A percentile compares a stretch with the other conserved stretches of the same genome.
phyloP scores from a whole-genome alignment of 2,888 invertebrate species.

The Epicampocera succincta region DNA sequence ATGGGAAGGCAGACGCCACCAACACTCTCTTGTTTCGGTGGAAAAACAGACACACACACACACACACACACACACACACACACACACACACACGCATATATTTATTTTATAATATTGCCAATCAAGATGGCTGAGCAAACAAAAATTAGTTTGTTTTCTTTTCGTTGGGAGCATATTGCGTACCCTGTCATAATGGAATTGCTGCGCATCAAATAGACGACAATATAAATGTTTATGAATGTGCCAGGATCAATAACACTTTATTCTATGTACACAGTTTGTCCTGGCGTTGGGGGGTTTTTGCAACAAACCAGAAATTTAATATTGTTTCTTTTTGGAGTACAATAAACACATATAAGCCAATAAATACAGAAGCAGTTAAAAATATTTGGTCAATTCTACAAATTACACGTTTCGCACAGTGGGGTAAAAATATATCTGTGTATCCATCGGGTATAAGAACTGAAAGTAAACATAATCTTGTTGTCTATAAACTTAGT shows the following conservation, averaged over 20 bases:
- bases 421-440: slow-evolving; percentile 20
- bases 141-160: slow-evolving; percentile 71
- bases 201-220: slow-evolving; percentile 53
- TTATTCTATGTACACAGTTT: slow-evolving; percentile 17
- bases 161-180: slow-evolving; percentile 20
- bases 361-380: neutral
- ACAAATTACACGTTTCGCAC: slow-evolving; percentile 39
- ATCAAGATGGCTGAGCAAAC: slow-evolving; percentile 82
- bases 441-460: no score
- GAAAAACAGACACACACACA: neutral
- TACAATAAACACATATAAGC: slow-evolving; percentile 4
- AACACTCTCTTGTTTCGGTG: slow-evolving; percentile 20
- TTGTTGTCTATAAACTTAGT: no score
- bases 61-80: no score
- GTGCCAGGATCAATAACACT: slow-evolving; percentile 78
- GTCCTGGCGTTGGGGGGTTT: slow-evolving; percentile 8
- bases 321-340: neutral
- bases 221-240: slow-evolving; percentile 51
- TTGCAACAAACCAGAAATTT: no score
- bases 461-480: no score
- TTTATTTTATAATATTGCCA: slow-evolving; percentile 82
- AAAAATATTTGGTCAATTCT: slow-evolving; percentile 49
- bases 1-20: slow-evolving; percentile 3
- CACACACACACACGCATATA: slow-evolving; percentile 67
- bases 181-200: slow-evolving; percentile 52